Percentiles rank a stretch among this genome's conserved stretches.
These are phyloP conservation scores for Abrostola triplasia DNA, from an alignment of 2,888 invertebrate species.

Conservation along the genomic window DNA sequence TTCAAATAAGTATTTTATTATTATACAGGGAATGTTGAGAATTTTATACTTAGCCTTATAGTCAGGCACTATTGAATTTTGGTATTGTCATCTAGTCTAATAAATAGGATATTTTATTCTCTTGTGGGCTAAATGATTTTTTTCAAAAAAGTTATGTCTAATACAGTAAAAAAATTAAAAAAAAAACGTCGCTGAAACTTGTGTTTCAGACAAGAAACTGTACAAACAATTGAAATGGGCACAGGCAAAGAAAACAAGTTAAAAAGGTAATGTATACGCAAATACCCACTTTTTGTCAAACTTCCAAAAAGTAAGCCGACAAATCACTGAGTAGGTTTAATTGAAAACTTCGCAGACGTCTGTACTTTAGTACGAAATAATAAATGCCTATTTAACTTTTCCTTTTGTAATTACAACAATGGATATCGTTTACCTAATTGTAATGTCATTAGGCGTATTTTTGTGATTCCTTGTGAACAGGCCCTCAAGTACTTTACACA, in stretches of 20 bases:
- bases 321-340: constrained; percentile 13
- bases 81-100: too few species aligned
- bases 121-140: too few species aligned
- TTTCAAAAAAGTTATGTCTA: too few species aligned
- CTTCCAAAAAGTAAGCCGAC: background rate
- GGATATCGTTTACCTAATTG: background rate
- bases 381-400: constrained; percentile 13
- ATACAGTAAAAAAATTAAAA: too few species aligned
- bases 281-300: constrained; percentile 4
- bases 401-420: constrained; percentile 4
- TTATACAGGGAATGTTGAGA: too few species aligned
- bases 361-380: constrained; percentile 4
- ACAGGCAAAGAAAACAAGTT: background rate
- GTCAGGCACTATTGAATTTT: too few species aligned
- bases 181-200: too few species aligned
- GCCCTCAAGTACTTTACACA: too few species aligned
- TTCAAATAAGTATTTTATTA: too few species aligned
- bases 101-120: too few species aligned
- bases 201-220: background rate
- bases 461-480: too few species aligned
- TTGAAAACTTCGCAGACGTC: constrained; percentile 27
- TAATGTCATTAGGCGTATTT: background rate
- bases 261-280: constrained; percentile 1
- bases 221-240: background rate
- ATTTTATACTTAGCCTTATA: too few species aligned